Base-by-base conservation (phyloP, 2,113 vertebrate species). In the Monarcha castaneiventris region DNA sequence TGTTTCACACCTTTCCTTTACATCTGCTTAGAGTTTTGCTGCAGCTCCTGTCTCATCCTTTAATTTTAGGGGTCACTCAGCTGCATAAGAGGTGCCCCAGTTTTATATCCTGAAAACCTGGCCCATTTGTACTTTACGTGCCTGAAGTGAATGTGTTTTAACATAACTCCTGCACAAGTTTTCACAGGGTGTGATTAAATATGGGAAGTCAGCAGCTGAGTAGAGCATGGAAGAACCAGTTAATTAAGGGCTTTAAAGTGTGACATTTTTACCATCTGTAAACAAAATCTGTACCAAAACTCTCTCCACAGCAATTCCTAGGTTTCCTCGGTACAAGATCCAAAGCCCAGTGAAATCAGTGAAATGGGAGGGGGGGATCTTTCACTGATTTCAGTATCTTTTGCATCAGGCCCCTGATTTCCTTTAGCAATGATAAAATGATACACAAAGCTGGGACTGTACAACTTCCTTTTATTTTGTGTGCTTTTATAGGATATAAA, bases 401-500 rank as follows among this genome's bases (percentile, higher is more conserved):
- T 78, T 46, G 32, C 37, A 73, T 49, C 37, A 64, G 39, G 49
- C 49, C 12, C 30, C 39, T 43, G n/a, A 52, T 27, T 49, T 73
- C 54, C 37, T 71, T 66, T 25, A 69, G 90, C 78, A 83, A 59
- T 58, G 84, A 97, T 46, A 93, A 91, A 97, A 97, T 1, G 11
- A 96, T 69, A 79, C 96, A 82, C 82, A 93, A 97, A 83, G 89
- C 33, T 93, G 92, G 91, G 98, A 97, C 99, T 98, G 98, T 99
- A 99, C 98, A 99, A 98, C 98, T 98, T 98, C 95, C 96, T 98
- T 99, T 99, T 99, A 99, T 99, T 99, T 98, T 98, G 98, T 99
- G 99, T 99, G 99, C 98, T 99, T 98, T 99, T 98, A 98, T 99
- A 99, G 98, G 99, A 98, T 99, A 99, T 99, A 99, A 99, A 99